A percentile compares a stretch with the other conserved stretches of the same genome.
These are phyloP conservation scores for Halcyon senegalensis DNA, from an alignment of 2,113 vertebrate genomes.

Conservation along the genomic window DNA sequence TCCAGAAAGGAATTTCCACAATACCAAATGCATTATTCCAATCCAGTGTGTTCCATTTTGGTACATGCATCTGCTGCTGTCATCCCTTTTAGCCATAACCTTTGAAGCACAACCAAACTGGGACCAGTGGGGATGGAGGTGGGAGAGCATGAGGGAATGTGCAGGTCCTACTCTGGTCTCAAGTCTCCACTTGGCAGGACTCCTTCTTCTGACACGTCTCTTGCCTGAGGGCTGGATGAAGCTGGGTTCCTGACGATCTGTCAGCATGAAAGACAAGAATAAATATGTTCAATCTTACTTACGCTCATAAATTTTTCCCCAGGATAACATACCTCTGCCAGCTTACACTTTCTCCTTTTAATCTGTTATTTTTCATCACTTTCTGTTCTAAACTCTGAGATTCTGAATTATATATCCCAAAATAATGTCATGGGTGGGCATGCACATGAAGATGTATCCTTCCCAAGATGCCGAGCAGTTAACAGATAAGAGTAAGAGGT, in stretches of 20 bases:
- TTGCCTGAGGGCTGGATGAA: background rate
- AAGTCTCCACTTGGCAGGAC: accelerated
- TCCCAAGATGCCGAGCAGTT: background rate
- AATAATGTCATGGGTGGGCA: background rate
- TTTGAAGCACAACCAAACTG: background rate
- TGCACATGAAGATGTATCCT: background rate
- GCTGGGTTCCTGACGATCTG: background rate
- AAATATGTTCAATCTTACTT: background rate
- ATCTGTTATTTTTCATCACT: background rate
- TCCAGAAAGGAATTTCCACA: constrained; percentile 1
- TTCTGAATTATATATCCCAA: background rate
- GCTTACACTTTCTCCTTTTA: background rate
- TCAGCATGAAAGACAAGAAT: background rate
- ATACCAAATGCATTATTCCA: background rate
- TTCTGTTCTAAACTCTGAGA: background rate
- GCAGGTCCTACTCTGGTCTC: background rate
- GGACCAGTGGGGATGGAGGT: background rate
- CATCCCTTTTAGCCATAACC: background rate
- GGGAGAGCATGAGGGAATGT: background rate
- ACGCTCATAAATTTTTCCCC: background rate
- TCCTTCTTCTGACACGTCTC: accelerated
- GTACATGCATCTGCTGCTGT: background rate
- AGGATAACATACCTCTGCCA: background rate
- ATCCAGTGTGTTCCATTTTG: accelerated
- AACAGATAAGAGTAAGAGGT: background rate